A percentile compares a stretch with the other conserved stretches of the same genome.
phyloP scores from a whole-genome alignment of 2,797 vertebrate species.

The Diplodus puntazzo region DNA sequence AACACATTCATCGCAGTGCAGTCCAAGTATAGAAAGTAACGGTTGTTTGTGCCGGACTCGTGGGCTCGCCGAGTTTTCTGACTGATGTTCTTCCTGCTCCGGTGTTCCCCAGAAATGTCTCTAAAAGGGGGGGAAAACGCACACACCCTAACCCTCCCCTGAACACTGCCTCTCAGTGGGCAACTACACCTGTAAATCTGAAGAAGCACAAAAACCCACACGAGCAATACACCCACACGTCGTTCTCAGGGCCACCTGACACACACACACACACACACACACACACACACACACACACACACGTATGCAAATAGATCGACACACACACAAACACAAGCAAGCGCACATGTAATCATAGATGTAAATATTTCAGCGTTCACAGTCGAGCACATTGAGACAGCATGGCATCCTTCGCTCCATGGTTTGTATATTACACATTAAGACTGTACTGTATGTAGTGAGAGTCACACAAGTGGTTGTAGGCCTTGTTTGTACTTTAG shows the following conservation, averaged over 20 bases:
- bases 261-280: slow-evolving; percentile 58
- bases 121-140: background rate
- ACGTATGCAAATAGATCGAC: slow-evolving; percentile 37
- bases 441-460: slow-evolving; percentile 54
- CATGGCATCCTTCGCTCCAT: slow-evolving; percentile 35
- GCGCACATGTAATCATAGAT: slow-evolving; percentile 43
- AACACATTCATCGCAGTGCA: background rate
- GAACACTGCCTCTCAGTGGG: slow-evolving; percentile 21
- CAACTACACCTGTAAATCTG: slow-evolving; percentile 43
- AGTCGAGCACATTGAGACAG: slow-evolving; percentile 52
- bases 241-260: slow-evolving; percentile 81
- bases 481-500: slow-evolving; percentile 65
- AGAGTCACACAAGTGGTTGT: slow-evolving; percentile 40
- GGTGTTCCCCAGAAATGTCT: background rate
- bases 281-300: slow-evolving; percentile 42
- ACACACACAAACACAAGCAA: slow-evolving; percentile 50
- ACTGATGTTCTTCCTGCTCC: slow-evolving; percentile 30
- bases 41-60: slow-evolving; percentile 26
- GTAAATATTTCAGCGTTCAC: slow-evolving; percentile 56
- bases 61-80: slow-evolving; percentile 13
- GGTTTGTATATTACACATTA: slow-evolving; percentile 36
- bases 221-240: slow-evolving; percentile 67
- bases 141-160: background rate
- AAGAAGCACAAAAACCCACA: slow-evolving; percentile 79
- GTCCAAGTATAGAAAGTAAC: slow-evolving; percentile 8